These are phyloP conservation scores for Tor tambroides DNA, from an alignment of 2,113 vertebrate genomes.

Conservation along the genomic window DNA sequence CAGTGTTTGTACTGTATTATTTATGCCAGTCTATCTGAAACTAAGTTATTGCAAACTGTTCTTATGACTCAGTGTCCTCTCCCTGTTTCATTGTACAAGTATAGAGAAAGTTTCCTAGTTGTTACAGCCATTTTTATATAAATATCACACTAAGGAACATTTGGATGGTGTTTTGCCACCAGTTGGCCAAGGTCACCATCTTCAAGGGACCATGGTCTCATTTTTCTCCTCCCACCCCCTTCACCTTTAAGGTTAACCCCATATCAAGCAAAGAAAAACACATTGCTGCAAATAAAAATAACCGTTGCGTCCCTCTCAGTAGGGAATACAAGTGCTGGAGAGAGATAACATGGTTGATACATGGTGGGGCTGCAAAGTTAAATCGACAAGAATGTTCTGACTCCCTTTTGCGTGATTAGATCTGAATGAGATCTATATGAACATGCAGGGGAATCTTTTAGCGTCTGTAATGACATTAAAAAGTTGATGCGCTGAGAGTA, in stretches of 20 bases:
- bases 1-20: conserved; percentile 63
- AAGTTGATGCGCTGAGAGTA: conserved; percentile 54
- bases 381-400: conserved; percentile 23
- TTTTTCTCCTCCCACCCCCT: conserved; percentile 15
- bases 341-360: conserved; percentile 64
- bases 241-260: conserved; percentile 20
- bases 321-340: conserved; percentile 65
- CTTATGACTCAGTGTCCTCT: conserved; percentile 56
- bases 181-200: conserved; percentile 18
- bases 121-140: not conserved
- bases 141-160: not conserved
- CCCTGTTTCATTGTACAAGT: conserved; percentile 21
- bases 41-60: conserved; percentile 28
- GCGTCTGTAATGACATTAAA: conserved; percentile 60
- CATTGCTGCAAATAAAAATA: conserved; percentile 58
- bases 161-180: not conserved
- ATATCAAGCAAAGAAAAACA: conserved; percentile 42
- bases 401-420: conserved; percentile 66
- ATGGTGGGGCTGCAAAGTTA: conserved; percentile 41
- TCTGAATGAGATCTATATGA: conserved; percentile 71
- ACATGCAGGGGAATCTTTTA: conserved; percentile 66
- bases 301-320: conserved; percentile 41
- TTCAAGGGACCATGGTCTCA: not conserved
- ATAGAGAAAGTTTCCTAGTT: not conserved
- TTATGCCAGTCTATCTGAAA: conserved; percentile 48